phyloP scores from a whole-genome alignment of 1,140 invertebrate species.

The Apolygus lucorum region DNA sequence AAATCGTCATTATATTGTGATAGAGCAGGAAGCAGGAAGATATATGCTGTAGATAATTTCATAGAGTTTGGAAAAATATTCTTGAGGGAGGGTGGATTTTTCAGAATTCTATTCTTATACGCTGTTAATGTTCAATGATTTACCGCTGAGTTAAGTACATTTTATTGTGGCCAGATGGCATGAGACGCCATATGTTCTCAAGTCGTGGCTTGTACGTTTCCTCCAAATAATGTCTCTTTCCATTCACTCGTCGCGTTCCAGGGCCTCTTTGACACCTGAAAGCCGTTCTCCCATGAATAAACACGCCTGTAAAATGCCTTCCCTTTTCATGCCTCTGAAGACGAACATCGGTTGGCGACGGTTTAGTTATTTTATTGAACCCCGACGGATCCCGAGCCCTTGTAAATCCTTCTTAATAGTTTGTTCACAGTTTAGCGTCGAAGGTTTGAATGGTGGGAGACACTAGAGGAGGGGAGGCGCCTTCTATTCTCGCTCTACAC shows the following conservation, averaged over 20 bases:
- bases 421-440: conserved; percentile 3
- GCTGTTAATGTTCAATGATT: too few species aligned
- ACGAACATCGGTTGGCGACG: neutral
- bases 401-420: conserved; percentile 14
- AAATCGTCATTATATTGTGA: too few species aligned
- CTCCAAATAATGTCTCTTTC: too few species aligned
- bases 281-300: neutral
- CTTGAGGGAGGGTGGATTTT: too few species aligned
- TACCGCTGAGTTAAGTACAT: too few species aligned
- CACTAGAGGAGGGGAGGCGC: neutral
- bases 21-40: too few species aligned
- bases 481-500: conserved; percentile 1
- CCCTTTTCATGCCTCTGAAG: neutral
- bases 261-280: neutral
- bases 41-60: too few species aligned
- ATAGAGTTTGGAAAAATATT: too few species aligned
- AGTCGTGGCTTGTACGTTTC: too few species aligned
- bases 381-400: neutral
- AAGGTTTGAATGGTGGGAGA: neutral
- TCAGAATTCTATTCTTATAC: too few species aligned
- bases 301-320: neutral
- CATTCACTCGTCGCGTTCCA: neutral
- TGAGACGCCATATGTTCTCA: too few species aligned
- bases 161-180: too few species aligned
- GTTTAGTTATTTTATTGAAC: neutral